Percentiles rank a stretch among this genome's conserved stretches.
Evolutionary conservation across 2,797 vertebrate genomes (phyloP).

Genomic region (Silurus lanzhouensis): DNA sequence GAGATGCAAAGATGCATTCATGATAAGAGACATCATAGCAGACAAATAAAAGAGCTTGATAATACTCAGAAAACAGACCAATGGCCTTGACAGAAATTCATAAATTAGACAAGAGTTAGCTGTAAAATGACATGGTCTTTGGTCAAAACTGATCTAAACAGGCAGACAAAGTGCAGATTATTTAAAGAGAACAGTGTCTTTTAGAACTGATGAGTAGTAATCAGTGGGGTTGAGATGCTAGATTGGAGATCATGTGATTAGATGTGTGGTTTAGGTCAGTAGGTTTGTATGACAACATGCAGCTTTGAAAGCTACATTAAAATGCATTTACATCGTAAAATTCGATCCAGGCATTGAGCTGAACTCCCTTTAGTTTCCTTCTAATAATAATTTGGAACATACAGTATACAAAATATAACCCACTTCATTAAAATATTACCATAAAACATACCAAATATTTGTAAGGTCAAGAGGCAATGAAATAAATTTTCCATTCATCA

Average conservation of each 20-base stretch:
- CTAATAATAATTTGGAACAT: too few relatives aligned
- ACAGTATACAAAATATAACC: background rate
- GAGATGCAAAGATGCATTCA: too few relatives aligned
- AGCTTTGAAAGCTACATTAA: background rate
- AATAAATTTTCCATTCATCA: too few relatives aligned
- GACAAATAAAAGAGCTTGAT: background rate
- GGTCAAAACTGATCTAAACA: background rate
- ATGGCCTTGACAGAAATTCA: background rate
- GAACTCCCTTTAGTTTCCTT: background rate
- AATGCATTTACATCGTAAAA: background rate
- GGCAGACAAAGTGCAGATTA: background rate
- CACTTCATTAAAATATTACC: background rate
- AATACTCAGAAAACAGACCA: background rate
- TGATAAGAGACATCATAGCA: background rate
- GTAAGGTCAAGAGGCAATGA: background rate
- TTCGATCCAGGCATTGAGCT: background rate
- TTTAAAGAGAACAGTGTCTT: too few relatives aligned
- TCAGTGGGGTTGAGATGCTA: too few relatives aligned
- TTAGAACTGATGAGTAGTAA: too few relatives aligned
- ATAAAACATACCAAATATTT: background rate
- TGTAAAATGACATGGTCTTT: background rate
- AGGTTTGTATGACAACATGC: background rate
- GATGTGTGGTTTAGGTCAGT: background rate
- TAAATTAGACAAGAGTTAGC: background rate
- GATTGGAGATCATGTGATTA: background rate